A percentile compares a stretch with the other conserved stretches of the same genome.
These are phyloP conservation scores for Leptodactylus fuscus DNA, from an alignment of 2,113 vertebrate species.

Conservation along the genomic window DNA sequence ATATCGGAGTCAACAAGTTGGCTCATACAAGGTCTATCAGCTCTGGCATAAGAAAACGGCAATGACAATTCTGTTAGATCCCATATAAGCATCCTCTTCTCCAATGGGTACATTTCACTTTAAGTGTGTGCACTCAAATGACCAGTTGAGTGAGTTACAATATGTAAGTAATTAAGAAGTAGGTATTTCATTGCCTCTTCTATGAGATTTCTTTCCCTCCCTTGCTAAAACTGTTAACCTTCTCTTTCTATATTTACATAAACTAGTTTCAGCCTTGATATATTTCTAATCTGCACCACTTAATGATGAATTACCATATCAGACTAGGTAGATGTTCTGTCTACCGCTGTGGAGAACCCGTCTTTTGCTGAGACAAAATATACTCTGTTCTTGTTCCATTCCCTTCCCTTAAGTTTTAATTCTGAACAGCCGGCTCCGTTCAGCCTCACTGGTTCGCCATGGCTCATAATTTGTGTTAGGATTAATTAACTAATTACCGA, in stretches of 20 bases:
- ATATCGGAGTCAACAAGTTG: no score
- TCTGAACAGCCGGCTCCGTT: constrained; percentile 86
- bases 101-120: background rate
- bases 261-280: background rate
- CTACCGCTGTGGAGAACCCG: background rate
- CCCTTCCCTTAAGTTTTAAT: constrained; percentile 75
- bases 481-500: constrained; percentile 99
- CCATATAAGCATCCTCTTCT: background rate
- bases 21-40: no score
- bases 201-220: background rate
- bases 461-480: constrained; percentile 99
- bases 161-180: background rate
- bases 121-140: background rate
- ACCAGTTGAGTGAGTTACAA: background rate
- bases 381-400: constrained; percentile 9
- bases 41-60: no score
- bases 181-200: background rate
- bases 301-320: constrained; percentile 29
- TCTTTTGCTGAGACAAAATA: constrained; percentile 1
- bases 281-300: constrained; percentile 17
- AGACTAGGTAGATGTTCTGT: constrained; percentile 20
- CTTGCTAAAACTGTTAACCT: background rate
- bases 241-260: constrained; percentile 4
- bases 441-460: constrained; percentile 99
- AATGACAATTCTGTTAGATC: background rate